phyloP scores from a whole-genome alignment of 2,888 invertebrate species.

The Watsonalla cultraria region DNA sequence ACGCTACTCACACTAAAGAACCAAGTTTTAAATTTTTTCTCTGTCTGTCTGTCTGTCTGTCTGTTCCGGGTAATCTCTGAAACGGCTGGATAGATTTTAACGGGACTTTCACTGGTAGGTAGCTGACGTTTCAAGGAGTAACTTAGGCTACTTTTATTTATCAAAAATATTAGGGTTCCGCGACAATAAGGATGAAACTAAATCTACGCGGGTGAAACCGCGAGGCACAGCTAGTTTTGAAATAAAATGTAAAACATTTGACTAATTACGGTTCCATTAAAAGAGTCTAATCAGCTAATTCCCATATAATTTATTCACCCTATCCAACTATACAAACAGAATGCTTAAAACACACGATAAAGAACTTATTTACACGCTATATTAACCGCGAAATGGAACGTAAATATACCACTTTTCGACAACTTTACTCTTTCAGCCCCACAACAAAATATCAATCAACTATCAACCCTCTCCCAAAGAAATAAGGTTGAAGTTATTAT shows the following conservation, averaged over 20 bases:
- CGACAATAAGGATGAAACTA: too few relatives aligned
- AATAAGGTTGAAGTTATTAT: conserved; percentile 7
- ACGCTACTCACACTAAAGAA: too few relatives aligned
- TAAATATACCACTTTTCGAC: conserved; percentile 50
- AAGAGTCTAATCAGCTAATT: conserved; percentile 11
- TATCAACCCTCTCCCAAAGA: conserved; percentile 16
- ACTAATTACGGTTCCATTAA: background rate
- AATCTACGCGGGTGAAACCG: too few relatives aligned
- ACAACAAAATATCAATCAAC: conserved; percentile 12
- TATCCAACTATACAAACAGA: conserved; percentile 60
- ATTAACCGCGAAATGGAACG: conserved; percentile 71
- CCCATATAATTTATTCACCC: conserved; percentile 69
- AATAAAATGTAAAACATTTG: background rate
- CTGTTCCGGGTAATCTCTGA: too few relatives aligned
- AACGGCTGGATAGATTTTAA: too few relatives aligned
- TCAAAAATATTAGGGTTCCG: too few relatives aligned
- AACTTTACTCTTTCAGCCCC: conserved; percentile 20
- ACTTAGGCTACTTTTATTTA: too few relatives aligned
- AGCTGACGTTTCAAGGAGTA: too few relatives aligned
- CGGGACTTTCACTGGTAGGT: too few relatives aligned
- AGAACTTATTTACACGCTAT: conserved; percentile 75
- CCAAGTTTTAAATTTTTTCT: too few relatives aligned
- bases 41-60: too few relatives aligned
- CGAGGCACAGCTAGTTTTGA: background rate
- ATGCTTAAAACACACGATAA: conserved; percentile 67